phyloP scores from a whole-genome alignment of 2,113 vertebrate genomes.

The Lagopus leucura region DNA sequence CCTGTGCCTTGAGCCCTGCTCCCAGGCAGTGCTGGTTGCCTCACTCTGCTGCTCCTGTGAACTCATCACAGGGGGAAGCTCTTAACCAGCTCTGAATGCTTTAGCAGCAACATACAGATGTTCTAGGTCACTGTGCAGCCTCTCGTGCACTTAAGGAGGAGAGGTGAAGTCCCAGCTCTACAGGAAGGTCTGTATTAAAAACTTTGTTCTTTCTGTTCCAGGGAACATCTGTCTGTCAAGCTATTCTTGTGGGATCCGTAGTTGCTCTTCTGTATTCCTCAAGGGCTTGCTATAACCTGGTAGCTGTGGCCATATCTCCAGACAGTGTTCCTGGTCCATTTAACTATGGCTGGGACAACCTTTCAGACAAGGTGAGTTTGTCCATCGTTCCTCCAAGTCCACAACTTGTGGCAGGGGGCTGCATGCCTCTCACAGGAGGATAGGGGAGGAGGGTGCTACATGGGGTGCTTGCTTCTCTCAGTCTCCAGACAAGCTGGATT shows the following conservation, averaged over 20 bases:
- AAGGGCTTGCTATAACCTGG: constrained; percentile 95
- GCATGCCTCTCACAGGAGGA: rapidly evolving
- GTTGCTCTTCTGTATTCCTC: constrained; percentile 92
- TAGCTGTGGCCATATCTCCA: constrained; percentile 88
- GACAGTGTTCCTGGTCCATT: constrained; percentile 88
- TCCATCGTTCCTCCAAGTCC: rapidly evolving
- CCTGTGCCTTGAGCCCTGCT: neutral
- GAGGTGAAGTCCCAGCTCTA: neutral
- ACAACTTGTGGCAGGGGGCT: neutral
- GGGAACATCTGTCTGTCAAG: constrained; percentile 96
- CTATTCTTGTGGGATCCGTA: constrained; percentile 87
- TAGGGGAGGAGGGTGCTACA: neutral
- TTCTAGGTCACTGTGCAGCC: constrained; percentile 26
- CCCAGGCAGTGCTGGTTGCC: neutral
- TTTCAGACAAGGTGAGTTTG: constrained; percentile 89
- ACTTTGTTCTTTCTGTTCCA: constrained; percentile 51
- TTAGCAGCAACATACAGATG: neutral
- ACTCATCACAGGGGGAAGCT: neutral
- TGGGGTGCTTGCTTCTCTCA: neutral
- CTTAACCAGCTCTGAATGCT: constrained; percentile 32
- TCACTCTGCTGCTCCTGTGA: neutral
- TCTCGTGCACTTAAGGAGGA: neutral
- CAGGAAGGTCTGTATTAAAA: neutral
- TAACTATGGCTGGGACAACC: constrained; percentile 95
- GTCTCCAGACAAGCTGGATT: neutral